Evolutionary conservation across 2,113 vertebrate species (phyloP).

Genomic region (Pituophis catenifer): DNA sequence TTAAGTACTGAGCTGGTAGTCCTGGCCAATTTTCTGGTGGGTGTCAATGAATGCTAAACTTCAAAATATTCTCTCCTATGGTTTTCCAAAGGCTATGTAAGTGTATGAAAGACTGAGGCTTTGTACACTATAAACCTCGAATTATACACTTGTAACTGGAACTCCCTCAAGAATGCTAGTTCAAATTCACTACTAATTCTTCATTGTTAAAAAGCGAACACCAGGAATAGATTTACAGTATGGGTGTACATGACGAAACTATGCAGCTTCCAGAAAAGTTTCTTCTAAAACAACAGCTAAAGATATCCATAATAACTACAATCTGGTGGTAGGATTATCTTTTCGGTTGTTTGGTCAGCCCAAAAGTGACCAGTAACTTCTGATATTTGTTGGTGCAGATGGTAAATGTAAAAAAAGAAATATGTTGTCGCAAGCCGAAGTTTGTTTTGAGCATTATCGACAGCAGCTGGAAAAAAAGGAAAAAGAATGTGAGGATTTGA

Average conservation of each 20-base stretch:
- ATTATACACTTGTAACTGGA: not conserved
- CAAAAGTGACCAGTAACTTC: not conserved
- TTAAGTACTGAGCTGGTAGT: not conserved
- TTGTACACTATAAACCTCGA: not conserved
- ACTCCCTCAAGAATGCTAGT: not conserved
- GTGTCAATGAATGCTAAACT: not conserved
- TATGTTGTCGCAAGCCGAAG: conserved; percentile 37
- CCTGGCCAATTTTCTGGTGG: not conserved
- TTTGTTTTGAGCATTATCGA: conserved; percentile 66
- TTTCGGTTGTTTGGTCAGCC: not conserved
- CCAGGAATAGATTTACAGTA: not conserved
- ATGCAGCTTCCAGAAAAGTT: not conserved
- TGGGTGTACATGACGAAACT: too few relatives aligned
- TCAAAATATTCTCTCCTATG: not conserved
- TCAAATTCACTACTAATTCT: not conserved
- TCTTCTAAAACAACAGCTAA: not conserved
- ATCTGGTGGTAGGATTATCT: not conserved
- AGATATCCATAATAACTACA: not conserved
- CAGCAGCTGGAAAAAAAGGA: conserved; percentile 75
- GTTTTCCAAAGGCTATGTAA: not conserved
- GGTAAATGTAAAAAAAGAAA: conserved; percentile 52
- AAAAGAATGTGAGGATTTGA: conserved; percentile 79
- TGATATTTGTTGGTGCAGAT: conserved; percentile 43
- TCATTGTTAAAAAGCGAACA: not conserved
- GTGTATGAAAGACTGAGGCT: not conserved